Evolutionary conservation across 2,797 vertebrate genomes (phyloP).

Genomic region (Adrianichthys oophorus): DNA sequence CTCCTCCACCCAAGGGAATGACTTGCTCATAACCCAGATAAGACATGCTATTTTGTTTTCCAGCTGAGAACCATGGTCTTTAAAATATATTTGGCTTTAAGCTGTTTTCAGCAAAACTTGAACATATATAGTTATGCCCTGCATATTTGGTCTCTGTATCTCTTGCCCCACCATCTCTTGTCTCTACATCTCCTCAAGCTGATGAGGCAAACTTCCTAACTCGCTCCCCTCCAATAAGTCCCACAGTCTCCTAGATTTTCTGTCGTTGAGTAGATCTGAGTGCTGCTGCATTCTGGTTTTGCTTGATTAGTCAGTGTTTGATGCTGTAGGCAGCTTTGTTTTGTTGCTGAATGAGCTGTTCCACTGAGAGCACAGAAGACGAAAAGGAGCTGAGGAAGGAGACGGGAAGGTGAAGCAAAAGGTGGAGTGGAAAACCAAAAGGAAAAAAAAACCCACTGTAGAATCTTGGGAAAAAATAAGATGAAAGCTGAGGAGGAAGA

Average conservation of each 20-base stretch:
- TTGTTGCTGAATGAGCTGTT: constrained; percentile 73
- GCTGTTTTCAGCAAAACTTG: constrained; percentile 21
- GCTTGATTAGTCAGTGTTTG: constrained; percentile 74
- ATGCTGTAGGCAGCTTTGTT: constrained; percentile 77
- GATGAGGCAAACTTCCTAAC: constrained; percentile 12
- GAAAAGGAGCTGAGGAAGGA: constrained; percentile 40
- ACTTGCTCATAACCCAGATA: too few species aligned
- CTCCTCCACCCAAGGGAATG: too few species aligned
- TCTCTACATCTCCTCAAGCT: background rate
- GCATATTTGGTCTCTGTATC: constrained; percentile 20
- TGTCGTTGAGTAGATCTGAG: constrained; percentile 54
- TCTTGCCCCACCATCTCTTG: constrained; percentile 9
- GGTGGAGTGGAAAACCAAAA: constrained; percentile 41
- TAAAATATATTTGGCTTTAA: constrained; percentile 24
- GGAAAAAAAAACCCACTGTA: constrained; percentile 27
- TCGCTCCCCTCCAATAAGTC: constrained; percentile 5
- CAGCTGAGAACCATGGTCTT: background rate
- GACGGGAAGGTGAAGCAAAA: constrained; percentile 32
- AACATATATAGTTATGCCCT: constrained; percentile 15
- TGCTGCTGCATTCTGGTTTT: constrained; percentile 66
- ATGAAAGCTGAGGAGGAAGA: constrained; percentile 34
- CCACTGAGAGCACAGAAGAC: constrained; percentile 58
- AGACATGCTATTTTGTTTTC: too few species aligned
- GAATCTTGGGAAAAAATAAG: constrained; percentile 20
- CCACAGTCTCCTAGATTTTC: constrained; percentile 38